Evolutionary conservation across 1,140 invertebrate species (phyloP), one percentile per base, ranked within the genome.

Genomic region (Pomacea maculata): DNA sequence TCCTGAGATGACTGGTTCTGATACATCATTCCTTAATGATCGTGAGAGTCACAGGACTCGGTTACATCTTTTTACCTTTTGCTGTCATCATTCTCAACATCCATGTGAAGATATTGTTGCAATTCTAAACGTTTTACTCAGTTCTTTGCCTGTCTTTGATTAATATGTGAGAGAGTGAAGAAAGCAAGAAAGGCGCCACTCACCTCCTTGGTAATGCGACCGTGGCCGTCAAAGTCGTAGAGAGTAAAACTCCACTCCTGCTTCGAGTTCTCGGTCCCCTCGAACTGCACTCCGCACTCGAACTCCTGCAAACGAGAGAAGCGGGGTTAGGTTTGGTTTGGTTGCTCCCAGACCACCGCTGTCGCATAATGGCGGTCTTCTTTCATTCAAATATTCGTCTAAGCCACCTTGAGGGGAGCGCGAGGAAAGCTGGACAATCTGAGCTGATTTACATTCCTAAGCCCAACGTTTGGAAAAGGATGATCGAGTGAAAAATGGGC

Each of bases 221-320:
- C 96, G 88, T 96, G 95, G 17, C 96, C 96, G 89, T 97, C 96
- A 88, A 97, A 95, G 91, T 97, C 96, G 89, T 97, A 97, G 74
- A 97, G 93, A 15, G 96, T 97, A 90, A 97, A 97, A 6, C 96
- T 96, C 92, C 97, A 97, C 90, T 97, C 96, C 85, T 97, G 93
- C 64, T 95, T 94, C 83, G 96, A 94, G 86, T 94, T 94, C 64
- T 95, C 94, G 80, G 95, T 94, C 2, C 90, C 95, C 86, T 96
- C 95, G 85, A 97, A 94, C 83, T 96, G 96, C 14, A 97, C 95
- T 88, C 96, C 96, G 91, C 96, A 97, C 80, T 96, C 96, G 91
- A 97, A 94, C 71, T 88, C 88, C 87, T 88, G 84, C 76, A 87
- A 25, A 88, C 63, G 70, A 80, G 5, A 70, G 25, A 80, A 77